Evolutionary conservation across 2,113 vertebrate species (phyloP), one percentile per base, ranked within the genome.

Genomic region (Gallinago media): DNA sequence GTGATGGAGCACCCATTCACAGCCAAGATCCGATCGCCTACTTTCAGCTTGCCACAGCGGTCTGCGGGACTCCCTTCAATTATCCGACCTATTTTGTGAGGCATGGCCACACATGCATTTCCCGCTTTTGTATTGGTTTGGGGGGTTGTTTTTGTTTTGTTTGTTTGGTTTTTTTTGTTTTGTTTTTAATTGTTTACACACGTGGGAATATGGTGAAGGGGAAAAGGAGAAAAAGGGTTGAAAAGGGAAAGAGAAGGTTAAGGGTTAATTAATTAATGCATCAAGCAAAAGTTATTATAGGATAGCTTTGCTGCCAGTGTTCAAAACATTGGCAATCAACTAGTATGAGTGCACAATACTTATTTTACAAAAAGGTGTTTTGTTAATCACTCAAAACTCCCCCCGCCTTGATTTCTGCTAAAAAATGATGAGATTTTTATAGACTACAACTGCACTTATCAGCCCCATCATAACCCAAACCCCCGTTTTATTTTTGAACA

Each of bases 11-110:
- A 99, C 80, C 98, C 98, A 76, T 99, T 99, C 46, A 99, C 99
- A 4, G 99, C 99, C 98, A 99, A 98, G 98, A 99, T 99, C 89
- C 99, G 99, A 98, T 99, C 99, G 88, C 99, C 99, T 32, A 99
- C 99, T 98, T 99, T 99, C 98, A 99, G 99, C 98, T 99, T 99
- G 96, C 99, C 99, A 20, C 99, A 99, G 96, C 99, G 99, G 98
- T 99, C 99, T 18, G 99, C 99, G 31, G 99, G 99, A 96, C 99
- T 99, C 96, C 99, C 99, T 98, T 99, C 99, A 94, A 99, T 99
- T 98, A 99, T 99, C 97, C 99, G 99, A 97, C 99, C 99, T 99
- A 99, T 99, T 99, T 99, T 99, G 99, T 99, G 99, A 98, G 99
- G 99, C 99, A 99, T 99, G 99, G 99, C 99, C 98, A 99, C 99